These are phyloP conservation scores for Achroia grisella DNA, from an alignment of 1,140 invertebrate genomes.

Conservation along the genomic window DNA sequence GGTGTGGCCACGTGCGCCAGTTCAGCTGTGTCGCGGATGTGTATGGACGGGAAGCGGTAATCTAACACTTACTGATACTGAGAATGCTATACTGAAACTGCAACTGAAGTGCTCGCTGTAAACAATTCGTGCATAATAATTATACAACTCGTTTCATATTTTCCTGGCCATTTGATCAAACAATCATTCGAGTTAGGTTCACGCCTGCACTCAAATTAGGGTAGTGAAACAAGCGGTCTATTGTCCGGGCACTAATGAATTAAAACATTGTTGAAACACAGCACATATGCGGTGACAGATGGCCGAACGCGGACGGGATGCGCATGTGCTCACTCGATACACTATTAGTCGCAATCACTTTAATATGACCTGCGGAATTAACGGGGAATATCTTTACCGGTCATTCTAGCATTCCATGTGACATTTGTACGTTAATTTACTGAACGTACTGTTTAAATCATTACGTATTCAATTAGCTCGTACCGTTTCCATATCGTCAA, in stretches of 20 bases:
- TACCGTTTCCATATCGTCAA: constrained; percentile 2
- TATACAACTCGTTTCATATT: background rate
- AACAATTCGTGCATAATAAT: constrained; percentile 8
- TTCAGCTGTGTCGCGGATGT: constrained; percentile 67
- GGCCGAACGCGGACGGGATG: constrained; percentile 63
- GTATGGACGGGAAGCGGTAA: constrained; percentile 64
- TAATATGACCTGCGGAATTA: constrained; percentile 15
- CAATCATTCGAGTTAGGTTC: constrained; percentile 4
- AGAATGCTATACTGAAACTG: constrained; percentile 30
- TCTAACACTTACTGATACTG: constrained; percentile 55
- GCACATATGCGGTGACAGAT: constrained; percentile 66
- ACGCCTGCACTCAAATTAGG: constrained; percentile 23
- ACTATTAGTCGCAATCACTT: constrained; percentile 51
- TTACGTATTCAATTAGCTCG: constrained; percentile 1
- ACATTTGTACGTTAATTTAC: constrained; percentile 9
- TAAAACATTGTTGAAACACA: constrained; percentile 57
- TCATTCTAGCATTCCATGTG: background rate
- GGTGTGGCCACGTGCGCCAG: constrained; percentile 68
- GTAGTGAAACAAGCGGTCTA: constrained; percentile 35
- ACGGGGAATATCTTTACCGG: background rate
- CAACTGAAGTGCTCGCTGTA: constrained; percentile 8
- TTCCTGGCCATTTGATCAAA: constrained; percentile 5
- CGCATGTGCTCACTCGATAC: constrained; percentile 50
- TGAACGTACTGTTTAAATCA: constrained; percentile 10
- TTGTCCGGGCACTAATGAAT: constrained; percentile 64